Conservation (phyloP, 2,888 invertebrate genomes). For the Drosophila incognita region DNA sequence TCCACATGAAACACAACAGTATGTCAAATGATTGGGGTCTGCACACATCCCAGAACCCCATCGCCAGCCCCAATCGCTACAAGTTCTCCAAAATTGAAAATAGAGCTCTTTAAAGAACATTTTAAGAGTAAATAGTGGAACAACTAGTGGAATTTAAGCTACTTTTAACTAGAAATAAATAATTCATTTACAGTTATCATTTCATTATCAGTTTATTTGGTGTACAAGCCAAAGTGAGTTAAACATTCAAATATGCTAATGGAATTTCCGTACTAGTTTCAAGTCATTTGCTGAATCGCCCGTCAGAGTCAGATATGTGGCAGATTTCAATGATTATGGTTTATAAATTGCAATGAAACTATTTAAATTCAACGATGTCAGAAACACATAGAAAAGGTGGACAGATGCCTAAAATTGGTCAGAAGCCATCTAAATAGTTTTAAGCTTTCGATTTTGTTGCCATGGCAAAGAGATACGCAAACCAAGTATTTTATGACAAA, state of each 20-base stretch:
- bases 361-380: background rate
- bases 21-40: background rate
- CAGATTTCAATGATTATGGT: conserved; percentile 12
- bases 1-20: conserved; percentile 8
- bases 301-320: background rate
- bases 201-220: background rate
- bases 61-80: background rate
- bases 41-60: background rate
- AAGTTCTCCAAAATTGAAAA: background rate
- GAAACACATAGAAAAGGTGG: background rate
- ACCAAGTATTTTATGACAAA: conserved; percentile 34
- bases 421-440: conserved; percentile 30
- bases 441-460: conserved; percentile 10
- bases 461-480: conserved; percentile 10
- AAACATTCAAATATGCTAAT: conserved; percentile 24
- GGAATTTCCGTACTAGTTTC: conserved; percentile 2
- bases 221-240: background rate
- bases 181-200: background rate
- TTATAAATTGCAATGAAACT: conserved; percentile 4
- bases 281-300: background rate
- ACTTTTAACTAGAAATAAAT: background rate
- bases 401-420: background rate
- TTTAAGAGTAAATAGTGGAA: background rate
- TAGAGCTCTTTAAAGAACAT: background rate
- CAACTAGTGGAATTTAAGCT: background rate